Conservation (phyloP, 2,888 invertebrate species). For the Erebia ligea region DNA sequence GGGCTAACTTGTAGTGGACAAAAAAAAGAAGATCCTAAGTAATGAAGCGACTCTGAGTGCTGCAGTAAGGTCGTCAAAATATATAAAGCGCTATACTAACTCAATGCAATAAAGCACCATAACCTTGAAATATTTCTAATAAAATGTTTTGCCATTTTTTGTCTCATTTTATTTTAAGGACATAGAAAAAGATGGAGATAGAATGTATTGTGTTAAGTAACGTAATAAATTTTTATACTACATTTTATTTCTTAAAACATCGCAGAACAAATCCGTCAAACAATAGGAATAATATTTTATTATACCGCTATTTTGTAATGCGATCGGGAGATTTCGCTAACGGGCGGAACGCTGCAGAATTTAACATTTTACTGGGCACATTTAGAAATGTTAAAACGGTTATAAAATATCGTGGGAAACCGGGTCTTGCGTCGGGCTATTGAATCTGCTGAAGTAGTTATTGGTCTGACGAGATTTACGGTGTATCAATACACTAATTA, state of each 20-base stretch:
- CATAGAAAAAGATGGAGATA: neutral
- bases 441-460: slow-evolving; percentile 27
- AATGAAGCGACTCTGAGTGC: no score
- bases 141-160: neutral
- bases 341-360: slow-evolving; percentile 45
- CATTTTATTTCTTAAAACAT: slow-evolving; percentile 24
- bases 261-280: slow-evolving; percentile 33
- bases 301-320: slow-evolving; percentile 36
- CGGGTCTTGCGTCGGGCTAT: slow-evolving; percentile 29
- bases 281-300: slow-evolving; percentile 38
- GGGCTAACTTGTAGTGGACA: no score
- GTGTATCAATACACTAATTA: neutral
- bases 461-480: slow-evolving; percentile 5
- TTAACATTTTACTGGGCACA: slow-evolving; percentile 46
- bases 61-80: no score
- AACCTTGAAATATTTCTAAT: neutral
- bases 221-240: slow-evolving; percentile 30
- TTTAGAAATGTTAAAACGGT: slow-evolving; percentile 45
- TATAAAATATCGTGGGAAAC: slow-evolving; percentile 45
- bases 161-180: neutral
- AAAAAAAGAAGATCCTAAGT: no score
- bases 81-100: no score
- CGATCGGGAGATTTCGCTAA: slow-evolving; percentile 41
- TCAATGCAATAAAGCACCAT: neutral
- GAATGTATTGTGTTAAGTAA: neutral